Evolutionary conservation across 2,888 invertebrate species (phyloP).

Genomic region (Eupithecia dodoneata): DNA sequence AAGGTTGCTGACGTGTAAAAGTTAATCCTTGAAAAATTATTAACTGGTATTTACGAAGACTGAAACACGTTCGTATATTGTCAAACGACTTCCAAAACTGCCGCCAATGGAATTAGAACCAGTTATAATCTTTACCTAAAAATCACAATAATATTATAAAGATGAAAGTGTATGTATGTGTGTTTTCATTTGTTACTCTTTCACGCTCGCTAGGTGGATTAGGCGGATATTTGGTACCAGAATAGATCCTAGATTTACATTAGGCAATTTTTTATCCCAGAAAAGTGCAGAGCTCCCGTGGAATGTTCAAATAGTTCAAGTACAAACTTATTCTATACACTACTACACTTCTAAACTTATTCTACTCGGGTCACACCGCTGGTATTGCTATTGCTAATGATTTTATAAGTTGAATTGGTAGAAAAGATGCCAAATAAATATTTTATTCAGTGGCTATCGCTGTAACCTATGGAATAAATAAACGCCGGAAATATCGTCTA

Average conservation of each 20-base stretch:
- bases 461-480: conserved; percentile 12
- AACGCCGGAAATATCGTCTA: conserved; percentile 47
- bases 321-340: not conserved
- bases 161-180: not conserved
- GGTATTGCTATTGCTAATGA: not conserved
- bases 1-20: conserved; percentile 49
- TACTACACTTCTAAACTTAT: not conserved
- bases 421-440: not conserved
- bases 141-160: not conserved
- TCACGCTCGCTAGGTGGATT: not conserved
- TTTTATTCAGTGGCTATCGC: conserved; percentile 5
- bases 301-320: not conserved
- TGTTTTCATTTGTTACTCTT: not conserved
- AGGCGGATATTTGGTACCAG: not conserved
- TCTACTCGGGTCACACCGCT: not conserved
- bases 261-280: not conserved
- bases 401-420: not conserved
- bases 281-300: not conserved
- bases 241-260: no score
- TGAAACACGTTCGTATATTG: not conserved
- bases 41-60: conserved; percentile 13
- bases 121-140: not conserved
- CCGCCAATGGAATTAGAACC: not conserved
- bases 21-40: conserved; percentile 56
- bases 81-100: conserved; percentile 2